Evolutionary conservation across 1,140 invertebrate genomes (phyloP).

Genomic region (Drepana arcuata): DNA sequence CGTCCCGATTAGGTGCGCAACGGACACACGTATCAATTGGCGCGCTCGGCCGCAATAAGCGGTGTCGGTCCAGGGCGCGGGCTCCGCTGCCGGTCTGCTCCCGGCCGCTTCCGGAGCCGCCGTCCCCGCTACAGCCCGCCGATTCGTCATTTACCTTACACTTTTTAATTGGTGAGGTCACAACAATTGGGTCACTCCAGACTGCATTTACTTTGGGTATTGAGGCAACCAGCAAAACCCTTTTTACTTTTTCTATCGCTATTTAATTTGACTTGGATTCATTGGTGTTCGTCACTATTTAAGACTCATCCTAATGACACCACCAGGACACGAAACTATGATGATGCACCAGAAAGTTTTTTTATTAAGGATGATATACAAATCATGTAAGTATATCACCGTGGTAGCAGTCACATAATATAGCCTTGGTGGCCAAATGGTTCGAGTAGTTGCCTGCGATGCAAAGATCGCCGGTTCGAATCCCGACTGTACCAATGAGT

Average conservation of each 20-base stretch:
- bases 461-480: too few species aligned
- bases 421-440: too few species aligned
- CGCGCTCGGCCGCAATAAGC: constrained; percentile 52
- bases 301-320: too few species aligned
- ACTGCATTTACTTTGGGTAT: constrained; percentile 41
- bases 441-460: too few species aligned
- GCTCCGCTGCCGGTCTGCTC: constrained; percentile 37
- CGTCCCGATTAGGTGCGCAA: constrained; percentile 36
- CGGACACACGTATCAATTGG: constrained; percentile 65
- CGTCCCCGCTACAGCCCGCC: constrained; percentile 21
- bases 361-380: too few species aligned
- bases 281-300: too few species aligned
- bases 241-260: constrained; percentile 12
- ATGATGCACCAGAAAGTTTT: too few species aligned
- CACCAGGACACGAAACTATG: too few species aligned
- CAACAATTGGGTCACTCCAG: constrained; percentile 58
- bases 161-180: constrained; percentile 67
- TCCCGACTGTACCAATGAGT: too few species aligned
- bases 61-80: constrained; percentile 45
- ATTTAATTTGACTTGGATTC: constrained; percentile 7
- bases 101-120: constrained; percentile 44
- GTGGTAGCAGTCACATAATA: too few species aligned
- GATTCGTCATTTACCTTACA: constrained; percentile 47
- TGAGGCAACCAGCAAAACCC: constrained; percentile 16
- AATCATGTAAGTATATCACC: too few species aligned